phyloP scores from a whole-genome alignment of 1,140 invertebrate species.

The Atta texana region DNA sequence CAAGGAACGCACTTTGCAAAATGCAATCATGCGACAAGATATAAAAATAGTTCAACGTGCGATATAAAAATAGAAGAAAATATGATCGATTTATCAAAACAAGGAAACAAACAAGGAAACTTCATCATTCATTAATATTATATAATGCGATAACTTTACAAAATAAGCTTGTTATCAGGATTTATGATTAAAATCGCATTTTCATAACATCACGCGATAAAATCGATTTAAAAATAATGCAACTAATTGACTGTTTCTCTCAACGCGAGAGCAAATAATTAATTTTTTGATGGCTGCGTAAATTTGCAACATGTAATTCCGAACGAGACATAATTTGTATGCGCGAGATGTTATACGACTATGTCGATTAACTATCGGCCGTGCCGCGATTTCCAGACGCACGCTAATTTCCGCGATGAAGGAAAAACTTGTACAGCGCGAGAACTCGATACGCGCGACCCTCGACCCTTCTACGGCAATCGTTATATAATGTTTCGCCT shows the following conservation, averaged over 20 bases:
- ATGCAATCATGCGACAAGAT: conserved; percentile 47
- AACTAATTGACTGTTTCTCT: conserved; percentile 55
- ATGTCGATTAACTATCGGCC: conserved; percentile 48
- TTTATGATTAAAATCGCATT: conserved; percentile 43
- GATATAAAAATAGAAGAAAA: conserved; percentile 50
- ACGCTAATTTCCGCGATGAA: conserved; percentile 67
- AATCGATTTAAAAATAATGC: conserved; percentile 48
- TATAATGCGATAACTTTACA: background rate
- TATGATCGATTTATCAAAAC: conserved; percentile 28
- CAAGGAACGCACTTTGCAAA: conserved; percentile 45
- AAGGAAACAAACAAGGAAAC: background rate
- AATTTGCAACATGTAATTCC: conserved; percentile 41
- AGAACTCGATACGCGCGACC: conserved; percentile 19
- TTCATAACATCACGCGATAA: conserved; percentile 2
- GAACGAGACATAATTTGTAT: conserved; percentile 36
- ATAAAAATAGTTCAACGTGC: conserved; percentile 42
- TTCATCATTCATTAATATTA: background rate
- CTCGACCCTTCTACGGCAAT: conserved; percentile 63
- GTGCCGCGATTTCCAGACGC: conserved; percentile 67
- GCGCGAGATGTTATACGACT: background rate
- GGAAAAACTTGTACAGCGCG: conserved; percentile 26
- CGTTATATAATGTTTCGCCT: conserved; percentile 81
- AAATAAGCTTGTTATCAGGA: background rate
- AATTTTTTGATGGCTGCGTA: conserved; percentile 42
- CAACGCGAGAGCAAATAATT: conserved; percentile 32